Conservation (phyloP, 2,113 vertebrate species). For the Cnemophilus loriae region DNA sequence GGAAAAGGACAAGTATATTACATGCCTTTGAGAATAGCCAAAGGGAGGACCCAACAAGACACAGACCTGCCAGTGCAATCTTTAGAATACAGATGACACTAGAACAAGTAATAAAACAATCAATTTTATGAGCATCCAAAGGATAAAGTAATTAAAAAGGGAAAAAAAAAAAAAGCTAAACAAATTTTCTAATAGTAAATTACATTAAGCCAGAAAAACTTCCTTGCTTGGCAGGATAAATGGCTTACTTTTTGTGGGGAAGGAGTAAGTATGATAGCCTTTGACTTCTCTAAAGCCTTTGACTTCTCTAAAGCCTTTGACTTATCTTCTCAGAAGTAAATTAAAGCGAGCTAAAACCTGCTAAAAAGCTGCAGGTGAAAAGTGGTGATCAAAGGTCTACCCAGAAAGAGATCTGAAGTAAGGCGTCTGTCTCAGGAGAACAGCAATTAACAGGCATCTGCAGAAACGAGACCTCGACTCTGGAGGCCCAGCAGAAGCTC, state of each 20-base stretch:
- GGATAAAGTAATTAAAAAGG: neutral
- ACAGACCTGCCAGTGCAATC: neutral
- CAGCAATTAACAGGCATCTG: constrained; percentile 63
- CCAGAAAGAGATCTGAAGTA: neutral
- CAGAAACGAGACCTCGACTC: constrained; percentile 8
- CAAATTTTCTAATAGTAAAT: neutral
- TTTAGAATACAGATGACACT: neutral
- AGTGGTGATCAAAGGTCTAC: neutral
- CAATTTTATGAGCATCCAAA: neutral
- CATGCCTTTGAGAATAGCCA: neutral
- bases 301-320: neutral
- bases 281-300: neutral
- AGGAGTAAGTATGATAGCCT: neutral
- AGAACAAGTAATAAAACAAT: neutral
- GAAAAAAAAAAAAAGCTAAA: neutral
- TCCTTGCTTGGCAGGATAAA: neutral
- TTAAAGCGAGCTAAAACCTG: neutral
- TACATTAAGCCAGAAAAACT: neutral
- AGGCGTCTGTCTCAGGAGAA: constrained; percentile 44
- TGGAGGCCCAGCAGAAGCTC: constrained; percentile 23
- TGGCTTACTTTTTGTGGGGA: neutral
- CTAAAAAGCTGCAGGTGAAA: neutral
- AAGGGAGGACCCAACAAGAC: neutral
- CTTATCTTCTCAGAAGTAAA: neutral
- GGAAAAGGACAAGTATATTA: neutral